phyloP scores from a whole-genome alignment of 2,888 invertebrate genomes.

The Hirtodrosophila histrioides region DNA sequence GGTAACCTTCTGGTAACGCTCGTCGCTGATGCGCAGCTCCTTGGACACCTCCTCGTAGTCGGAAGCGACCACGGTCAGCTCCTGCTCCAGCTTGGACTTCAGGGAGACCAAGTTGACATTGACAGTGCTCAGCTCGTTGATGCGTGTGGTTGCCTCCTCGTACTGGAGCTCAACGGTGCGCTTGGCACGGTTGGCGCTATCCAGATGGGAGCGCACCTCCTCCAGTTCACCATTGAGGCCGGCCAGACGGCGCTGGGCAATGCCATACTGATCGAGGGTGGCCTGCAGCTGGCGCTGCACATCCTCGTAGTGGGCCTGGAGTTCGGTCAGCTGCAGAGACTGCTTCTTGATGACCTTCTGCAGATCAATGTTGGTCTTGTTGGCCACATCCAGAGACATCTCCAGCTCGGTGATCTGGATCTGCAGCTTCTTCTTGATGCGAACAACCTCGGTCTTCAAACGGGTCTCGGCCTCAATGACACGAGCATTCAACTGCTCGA shows the following conservation, averaged over 20 bases:
- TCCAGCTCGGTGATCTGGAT: constrained; percentile 98
- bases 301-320: constrained; percentile 98
- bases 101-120: constrained; percentile 97
- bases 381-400: constrained; percentile 97
- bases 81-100: constrained; percentile 98
- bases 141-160: constrained; percentile 95
- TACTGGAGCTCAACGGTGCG: constrained; percentile 94
- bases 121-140: constrained; percentile 97
- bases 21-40: constrained; percentile 96
- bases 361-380: constrained; percentile 98
- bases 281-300: constrained; percentile 97
- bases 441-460: constrained; percentile 96
- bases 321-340: constrained; percentile 94
- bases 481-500: constrained; percentile 97
- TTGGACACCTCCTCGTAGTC: constrained; percentile 99
- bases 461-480: constrained; percentile 98
- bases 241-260: constrained; percentile 95
- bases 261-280: constrained; percentile 96
- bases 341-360: constrained; percentile 99
- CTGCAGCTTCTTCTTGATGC: constrained; percentile 99
- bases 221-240: constrained; percentile 97
- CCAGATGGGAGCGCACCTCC: constrained; percentile 96
- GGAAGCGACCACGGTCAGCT: constrained; percentile 94
- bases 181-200: constrained; percentile 96
- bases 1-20: constrained; percentile 96